Conservation (phyloP, 2,113 vertebrate species). For the Gambusia holbrooki region DNA sequence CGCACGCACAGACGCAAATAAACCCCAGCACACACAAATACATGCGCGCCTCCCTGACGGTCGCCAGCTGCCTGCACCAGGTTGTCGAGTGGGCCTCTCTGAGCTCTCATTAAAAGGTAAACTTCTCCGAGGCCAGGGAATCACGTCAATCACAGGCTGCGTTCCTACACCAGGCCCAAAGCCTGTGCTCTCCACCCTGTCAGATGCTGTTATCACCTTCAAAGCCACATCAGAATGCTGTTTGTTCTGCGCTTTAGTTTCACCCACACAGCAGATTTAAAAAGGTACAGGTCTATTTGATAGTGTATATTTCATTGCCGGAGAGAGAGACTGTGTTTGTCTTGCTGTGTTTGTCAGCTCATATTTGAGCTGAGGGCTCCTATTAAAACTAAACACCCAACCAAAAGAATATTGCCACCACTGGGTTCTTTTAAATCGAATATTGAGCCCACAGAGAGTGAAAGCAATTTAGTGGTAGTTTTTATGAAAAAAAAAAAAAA, state of each 20-base stretch:
- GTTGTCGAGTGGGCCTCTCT: conserved; percentile 72
- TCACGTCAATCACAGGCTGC: conserved; percentile 81
- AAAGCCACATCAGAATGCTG: conserved; percentile 89
- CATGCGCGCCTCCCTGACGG: conserved; percentile 39
- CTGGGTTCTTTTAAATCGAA: conserved; percentile 74
- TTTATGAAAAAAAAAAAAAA: conserved; percentile 46
- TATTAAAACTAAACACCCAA: conserved; percentile 85
- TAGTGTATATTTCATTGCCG: conserved; percentile 82
- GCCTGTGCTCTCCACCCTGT: conserved; percentile 80
- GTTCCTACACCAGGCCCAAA: conserved; percentile 77
- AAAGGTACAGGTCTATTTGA: conserved; percentile 86
- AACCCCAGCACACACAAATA: conserved; percentile 27
- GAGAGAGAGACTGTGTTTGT: conserved; percentile 82
- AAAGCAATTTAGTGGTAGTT: conserved; percentile 76
- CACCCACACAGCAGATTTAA: conserved; percentile 86
- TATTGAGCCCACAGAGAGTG: conserved; percentile 69
- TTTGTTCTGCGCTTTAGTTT: conserved; percentile 96
- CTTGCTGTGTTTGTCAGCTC: conserved; percentile 81
- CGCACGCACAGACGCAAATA: conserved; percentile 26
- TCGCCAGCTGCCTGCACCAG: conserved; percentile 59
- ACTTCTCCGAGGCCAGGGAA: conserved; percentile 79
- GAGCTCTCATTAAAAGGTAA: conserved; percentile 86
- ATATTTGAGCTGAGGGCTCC: conserved; percentile 80
- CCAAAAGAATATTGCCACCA: conserved; percentile 80
- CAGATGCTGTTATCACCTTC: conserved; percentile 90